Percentiles rank a stretch among this genome's conserved stretches.
Conservation (phyloP, 2,888 invertebrate species). For the Geotrupes spiniger region DNA sequence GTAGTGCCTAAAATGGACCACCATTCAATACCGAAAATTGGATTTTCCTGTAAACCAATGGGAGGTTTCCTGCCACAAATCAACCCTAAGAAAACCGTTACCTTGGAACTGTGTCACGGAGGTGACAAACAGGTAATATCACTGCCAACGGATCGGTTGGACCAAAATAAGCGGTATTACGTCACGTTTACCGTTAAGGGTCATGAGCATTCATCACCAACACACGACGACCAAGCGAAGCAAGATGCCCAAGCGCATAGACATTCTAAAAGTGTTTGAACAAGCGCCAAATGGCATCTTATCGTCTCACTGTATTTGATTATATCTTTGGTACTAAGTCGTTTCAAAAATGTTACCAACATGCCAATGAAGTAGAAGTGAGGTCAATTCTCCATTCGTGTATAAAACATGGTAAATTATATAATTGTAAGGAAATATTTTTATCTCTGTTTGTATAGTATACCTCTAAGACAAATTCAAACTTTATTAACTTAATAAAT, state of each 20-base stretch:
- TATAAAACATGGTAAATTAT: too few species aligned
- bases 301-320: background rate
- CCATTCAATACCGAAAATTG: slow-evolving; percentile 74
- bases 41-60: slow-evolving; percentile 48
- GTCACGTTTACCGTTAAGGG: slow-evolving; percentile 91
- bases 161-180: slow-evolving; percentile 87
- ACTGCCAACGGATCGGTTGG: slow-evolving; percentile 80
- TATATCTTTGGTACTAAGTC: background rate
- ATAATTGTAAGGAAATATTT: too few species aligned
- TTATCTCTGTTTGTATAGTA: too few species aligned
- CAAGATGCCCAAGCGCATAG: slow-evolving; percentile 44
- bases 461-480: too few species aligned
- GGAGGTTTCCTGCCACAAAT: slow-evolving; percentile 67
- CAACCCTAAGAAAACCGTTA: slow-evolving; percentile 55
- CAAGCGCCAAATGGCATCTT: too few species aligned
- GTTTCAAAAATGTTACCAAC: too few species aligned
- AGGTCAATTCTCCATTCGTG: too few species aligned
- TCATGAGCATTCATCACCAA: slow-evolving; percentile 46
- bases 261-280: slow-evolving; percentile 49
- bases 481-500: too few species aligned
- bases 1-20: slow-evolving; percentile 77
- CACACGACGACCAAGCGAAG: slow-evolving; percentile 13
- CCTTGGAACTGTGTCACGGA: slow-evolving; percentile 80
- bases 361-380: too few species aligned
- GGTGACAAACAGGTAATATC: slow-evolving; percentile 83